phyloP scores from a whole-genome alignment of 2,113 vertebrate species.

The Trichechus manatus region DNA sequence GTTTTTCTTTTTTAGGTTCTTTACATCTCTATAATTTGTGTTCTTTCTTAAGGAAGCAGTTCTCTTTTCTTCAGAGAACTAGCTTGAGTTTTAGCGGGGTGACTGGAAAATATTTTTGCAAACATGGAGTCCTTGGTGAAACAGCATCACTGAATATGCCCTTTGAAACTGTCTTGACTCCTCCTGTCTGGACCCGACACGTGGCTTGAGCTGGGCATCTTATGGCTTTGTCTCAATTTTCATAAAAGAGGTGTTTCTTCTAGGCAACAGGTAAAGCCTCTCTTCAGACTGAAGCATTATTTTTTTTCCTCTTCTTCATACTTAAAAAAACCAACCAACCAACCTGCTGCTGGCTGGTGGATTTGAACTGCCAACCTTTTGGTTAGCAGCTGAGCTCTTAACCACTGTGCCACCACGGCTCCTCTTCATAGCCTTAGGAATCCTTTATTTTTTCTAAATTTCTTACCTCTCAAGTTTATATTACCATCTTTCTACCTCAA shows the following conservation, averaged over 20 bases:
- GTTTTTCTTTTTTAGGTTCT: background rate
- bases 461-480: slow-evolving; percentile 41
- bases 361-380: too few relatives aligned
- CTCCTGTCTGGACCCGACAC: background rate
- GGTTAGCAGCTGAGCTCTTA: too few relatives aligned
- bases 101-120: slow-evolving; percentile 55
- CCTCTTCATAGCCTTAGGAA: background rate
- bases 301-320: background rate
- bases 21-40: background rate
- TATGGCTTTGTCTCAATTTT: slow-evolving; percentile 55
- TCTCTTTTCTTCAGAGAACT: slow-evolving; percentile 24
- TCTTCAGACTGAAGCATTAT: background rate
- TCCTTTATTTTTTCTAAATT: slow-evolving; percentile 49
- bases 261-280: background rate
- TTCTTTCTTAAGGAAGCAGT: slow-evolving; percentile 19
- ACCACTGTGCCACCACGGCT: background rate
- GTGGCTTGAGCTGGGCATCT: slow-evolving; percentile 42
- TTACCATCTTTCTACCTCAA: background rate
- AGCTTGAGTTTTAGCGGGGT: background rate
- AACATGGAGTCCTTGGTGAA: slow-evolving; percentile 1
- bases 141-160: slow-evolving; percentile 25
- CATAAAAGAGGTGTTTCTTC: slow-evolving; percentile 56
- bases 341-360: too few relatives aligned
- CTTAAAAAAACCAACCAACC: background rate
- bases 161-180: slow-evolving; percentile 60